Conservation (phyloP, 2,797 vertebrate genomes). For the Furcifer pardalis region DNA sequence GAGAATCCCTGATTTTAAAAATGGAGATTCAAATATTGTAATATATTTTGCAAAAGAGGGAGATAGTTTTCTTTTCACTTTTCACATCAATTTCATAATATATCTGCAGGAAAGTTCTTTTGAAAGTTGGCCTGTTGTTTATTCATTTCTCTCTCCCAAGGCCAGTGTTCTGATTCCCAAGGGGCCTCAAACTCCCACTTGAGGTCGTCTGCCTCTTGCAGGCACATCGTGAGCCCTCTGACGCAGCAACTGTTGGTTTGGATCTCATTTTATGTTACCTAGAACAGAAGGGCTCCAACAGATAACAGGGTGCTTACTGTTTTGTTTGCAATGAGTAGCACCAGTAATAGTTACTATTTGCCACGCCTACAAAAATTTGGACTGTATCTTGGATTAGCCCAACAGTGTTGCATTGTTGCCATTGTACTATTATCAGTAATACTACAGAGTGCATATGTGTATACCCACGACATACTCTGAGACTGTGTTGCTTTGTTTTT, state of each 20-base stretch:
- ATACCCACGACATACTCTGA: too few relatives aligned
- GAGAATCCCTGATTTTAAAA: too few relatives aligned
- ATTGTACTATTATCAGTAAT: not conserved
- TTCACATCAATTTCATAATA: not conserved
- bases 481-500: too few relatives aligned
- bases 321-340: not conserved
- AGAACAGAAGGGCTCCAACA: not conserved
- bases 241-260: constrained; percentile 5
- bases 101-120: not conserved
- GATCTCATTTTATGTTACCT: constrained; percentile 11
- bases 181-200: not conserved
- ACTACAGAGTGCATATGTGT: too few relatives aligned
- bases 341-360: constrained; percentile 5
- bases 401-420: constrained; percentile 2
- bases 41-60: not conserved
- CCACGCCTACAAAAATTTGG: not conserved
- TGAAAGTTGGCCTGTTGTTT: not conserved
- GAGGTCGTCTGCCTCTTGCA: not conserved
- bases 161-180: constrained; percentile 8
- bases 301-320: not conserved
- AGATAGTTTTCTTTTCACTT: not conserved
- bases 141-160: constrained; percentile 19
- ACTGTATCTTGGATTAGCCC: not conserved
- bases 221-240: not conserved
- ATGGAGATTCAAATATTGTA: not conserved